Percentiles rank a stretch among this genome's conserved stretches.
Evolutionary conservation across 2,888 invertebrate species (phyloP).

Genomic region (Eupithecia subumbrata): DNA sequence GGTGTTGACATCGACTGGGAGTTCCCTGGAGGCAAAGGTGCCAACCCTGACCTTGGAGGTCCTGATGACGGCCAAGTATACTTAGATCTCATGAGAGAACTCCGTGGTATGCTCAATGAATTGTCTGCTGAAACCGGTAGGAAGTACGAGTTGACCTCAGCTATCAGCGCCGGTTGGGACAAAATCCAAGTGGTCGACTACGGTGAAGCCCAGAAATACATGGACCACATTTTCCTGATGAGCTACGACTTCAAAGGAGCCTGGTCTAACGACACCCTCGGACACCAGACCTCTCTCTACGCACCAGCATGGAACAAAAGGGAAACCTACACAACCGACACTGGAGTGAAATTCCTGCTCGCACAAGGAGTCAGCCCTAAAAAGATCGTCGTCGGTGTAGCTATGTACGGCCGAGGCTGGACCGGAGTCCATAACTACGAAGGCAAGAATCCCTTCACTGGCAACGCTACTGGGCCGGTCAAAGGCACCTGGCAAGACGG

Average conservation of each 20-base stretch:
- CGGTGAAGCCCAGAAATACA: conserved; percentile 75
- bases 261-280: conserved; percentile 78
- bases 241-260: conserved; percentile 81
- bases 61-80: conserved; percentile 75
- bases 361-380: conserved; percentile 78
- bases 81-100: conserved; percentile 73
- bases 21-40: conserved; percentile 80
- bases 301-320: conserved; percentile 76
- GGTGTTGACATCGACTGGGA: conserved; percentile 82
- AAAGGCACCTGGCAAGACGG: conserved; percentile 81
- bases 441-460: conserved; percentile 74
- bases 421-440: conserved; percentile 72
- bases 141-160: conserved; percentile 78
- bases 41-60: conserved; percentile 74
- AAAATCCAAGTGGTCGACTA: conserved; percentile 80
- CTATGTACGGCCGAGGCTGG: conserved; percentile 81
- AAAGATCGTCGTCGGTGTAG: conserved; percentile 77
- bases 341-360: conserved; percentile 72
- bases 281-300: conserved; percentile 74
- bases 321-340: conserved; percentile 80
- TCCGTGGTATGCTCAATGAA: conserved; percentile 75
- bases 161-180: conserved; percentile 81
- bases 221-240: conserved; percentile 81
- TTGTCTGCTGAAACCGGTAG: conserved; percentile 71
- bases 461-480: conserved; percentile 74